Evolutionary conservation across 1,140 invertebrate genomes (phyloP), one percentile per base, ranked within the genome.

Genomic region (Palaemon carinicauda): DNA sequence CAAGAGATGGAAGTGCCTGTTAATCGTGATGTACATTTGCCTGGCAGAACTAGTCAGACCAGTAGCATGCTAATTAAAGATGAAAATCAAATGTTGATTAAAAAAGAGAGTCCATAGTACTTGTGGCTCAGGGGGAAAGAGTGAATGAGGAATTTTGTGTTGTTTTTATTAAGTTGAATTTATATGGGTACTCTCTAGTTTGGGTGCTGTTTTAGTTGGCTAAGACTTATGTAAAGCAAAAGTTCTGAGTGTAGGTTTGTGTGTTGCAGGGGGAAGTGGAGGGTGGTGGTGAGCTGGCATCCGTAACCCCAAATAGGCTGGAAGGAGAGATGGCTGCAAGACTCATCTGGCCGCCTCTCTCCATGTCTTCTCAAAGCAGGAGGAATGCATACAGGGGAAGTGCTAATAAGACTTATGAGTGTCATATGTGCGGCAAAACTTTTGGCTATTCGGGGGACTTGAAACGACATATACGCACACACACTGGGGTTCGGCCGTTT

Each of bases 401-500:
- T 12, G 9, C 52, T 56, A 85, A 50, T 74, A 54, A 69, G 60
- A 80, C n/a, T 73, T 90, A 89, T 80, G 82, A 89, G 27, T 91
- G 91, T 88, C 60, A 52, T 15, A 84, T 89, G n/a, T 91, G 91
- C 85, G 89, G 88, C 4, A 91, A 91, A 89, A 84, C 73, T 41
- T 91, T 91, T 87, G 85, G 89, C 3, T 89, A 90, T 24, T 89
- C 90, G 27, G 90, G 89, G 56, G 89, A 91, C 71, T 75, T 91
- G 27, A 91, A 90, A 60, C 83, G 88, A 89, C 90, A 91, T 82
- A 84, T 90, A 56, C 77, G 90, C 27, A 89, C 90, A 12, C 91
- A 92, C 82, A 92, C 91, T 15, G 91, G 93, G 5, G 93, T 93
- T 88, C 90, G 92, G 60, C 93, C 93, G 3, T 93, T 92, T 89